Percentiles rank a stretch among this genome's conserved stretches.
These are phyloP conservation scores for Antigone vipio DNA, from an alignment of 2,113 vertebrate genomes.

Conservation along the genomic window DNA sequence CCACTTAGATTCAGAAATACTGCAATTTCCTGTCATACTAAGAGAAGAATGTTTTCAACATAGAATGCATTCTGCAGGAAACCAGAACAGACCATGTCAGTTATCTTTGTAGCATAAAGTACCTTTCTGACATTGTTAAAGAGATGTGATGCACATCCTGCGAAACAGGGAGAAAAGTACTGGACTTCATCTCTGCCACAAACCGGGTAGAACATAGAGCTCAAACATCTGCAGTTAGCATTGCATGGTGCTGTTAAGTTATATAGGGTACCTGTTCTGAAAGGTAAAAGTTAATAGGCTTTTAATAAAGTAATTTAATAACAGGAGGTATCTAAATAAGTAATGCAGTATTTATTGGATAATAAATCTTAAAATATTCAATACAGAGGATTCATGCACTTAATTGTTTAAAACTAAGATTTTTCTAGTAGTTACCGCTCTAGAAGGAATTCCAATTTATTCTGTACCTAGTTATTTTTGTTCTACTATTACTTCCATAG, in stretches of 20 bases:
- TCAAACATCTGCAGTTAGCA: slow-evolving; percentile 69
- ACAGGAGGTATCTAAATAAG: not conserved
- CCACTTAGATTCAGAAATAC: not conserved
- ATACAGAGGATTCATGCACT: not conserved
- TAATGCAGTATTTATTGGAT: not conserved
- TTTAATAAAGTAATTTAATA: not conserved
- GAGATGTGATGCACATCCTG: slow-evolving; percentile 67
- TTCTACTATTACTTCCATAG: not conserved
- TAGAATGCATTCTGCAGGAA: not conserved
- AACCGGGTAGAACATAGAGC: slow-evolving; percentile 75
- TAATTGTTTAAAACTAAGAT: not conserved
- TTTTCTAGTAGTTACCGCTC: not conserved
- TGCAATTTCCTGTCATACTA: not conserved
- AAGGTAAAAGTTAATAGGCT: not conserved
- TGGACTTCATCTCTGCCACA: slow-evolving; percentile 77
- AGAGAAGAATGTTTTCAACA: not conserved
- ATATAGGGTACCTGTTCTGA: slow-evolving; percentile 63
- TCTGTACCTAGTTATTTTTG: not conserved
- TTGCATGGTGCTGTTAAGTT: slow-evolving; percentile 77
- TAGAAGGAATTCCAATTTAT: not conserved
- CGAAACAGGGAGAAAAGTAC: slow-evolving; percentile 82
- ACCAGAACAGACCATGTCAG: not conserved
- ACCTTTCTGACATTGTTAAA: slow-evolving; percentile 58
- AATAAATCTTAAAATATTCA: not conserved
- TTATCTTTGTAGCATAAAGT: not conserved